Base-by-base conservation (phyloP, 2,113 vertebrate genomes). In the Channa argus region DNA sequence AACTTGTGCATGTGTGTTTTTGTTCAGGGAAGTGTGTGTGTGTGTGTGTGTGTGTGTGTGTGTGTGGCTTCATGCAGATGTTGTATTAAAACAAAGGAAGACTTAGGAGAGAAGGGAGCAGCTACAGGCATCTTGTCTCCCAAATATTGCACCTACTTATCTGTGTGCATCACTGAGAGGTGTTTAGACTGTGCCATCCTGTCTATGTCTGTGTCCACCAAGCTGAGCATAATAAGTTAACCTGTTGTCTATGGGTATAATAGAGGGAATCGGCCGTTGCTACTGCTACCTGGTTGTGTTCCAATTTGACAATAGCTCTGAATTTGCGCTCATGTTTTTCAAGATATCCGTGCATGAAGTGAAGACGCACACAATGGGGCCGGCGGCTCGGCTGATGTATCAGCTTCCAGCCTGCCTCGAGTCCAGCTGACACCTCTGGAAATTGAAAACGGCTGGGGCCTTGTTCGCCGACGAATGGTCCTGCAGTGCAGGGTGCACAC, bases 391-490 rank as follows among this genome's bases (percentile, higher is more conserved):
- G 74, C 74, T 88, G 84, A 90, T 91, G 88, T 80, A 91, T 92
- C 85, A 82, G 81, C 86, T 83, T 15, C 34, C 71, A 79, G 84
- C 50, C 58, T 71, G 83, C 78, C 74, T 37, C 64, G 45, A 55
- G 85, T 86, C 89, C 82, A 5, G 72, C 87, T 93, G 92, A 92
- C 91, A 92, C 87, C 79, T 83, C 76, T 87, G 89, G 81, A 91
- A 92, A 93, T 93, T 91, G 92, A 91, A 92, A 93, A 88, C 65
- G 66, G 77, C 79, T 12, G 75, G 76, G 75, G 84, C 86, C 89
- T 90, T 87, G 88, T 87, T 89, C 72, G 12, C 59, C 83, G 50
- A 89, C 81, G 77, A 85, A 91, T 90, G 81, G 88, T 69, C 79
- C 69, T 46, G 59, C 65, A 0, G 47, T 8, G 69, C 34, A 12